These are phyloP conservation scores for Gisinianus flammeolus DNA, from an alignment of 2,888 invertebrate genomes.

Conservation along the genomic window DNA sequence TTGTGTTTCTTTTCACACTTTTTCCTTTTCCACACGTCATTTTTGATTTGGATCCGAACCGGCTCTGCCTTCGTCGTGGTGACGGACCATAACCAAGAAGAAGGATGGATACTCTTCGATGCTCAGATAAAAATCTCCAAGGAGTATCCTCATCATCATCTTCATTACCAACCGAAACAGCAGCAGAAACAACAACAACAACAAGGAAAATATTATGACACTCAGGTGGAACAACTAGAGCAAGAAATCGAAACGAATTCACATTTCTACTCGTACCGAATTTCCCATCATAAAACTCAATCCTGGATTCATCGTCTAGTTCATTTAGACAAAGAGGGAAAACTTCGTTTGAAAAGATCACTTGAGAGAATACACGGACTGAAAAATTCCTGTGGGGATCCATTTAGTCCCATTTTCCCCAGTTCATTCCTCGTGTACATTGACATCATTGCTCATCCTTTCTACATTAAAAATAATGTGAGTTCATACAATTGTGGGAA, in stretches of 20 bases:
- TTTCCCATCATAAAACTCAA: slow-evolving; percentile 58
- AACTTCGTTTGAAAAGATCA: slow-evolving; percentile 49
- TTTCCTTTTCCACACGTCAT: not conserved
- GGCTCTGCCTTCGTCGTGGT: slow-evolving; percentile 49
- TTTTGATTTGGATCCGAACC: slow-evolving; percentile 19
- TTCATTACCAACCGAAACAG: not conserved
- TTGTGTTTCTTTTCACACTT: not conserved
- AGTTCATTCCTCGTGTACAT: slow-evolving; percentile 56
- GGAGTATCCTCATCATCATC: slow-evolving; percentile 17
- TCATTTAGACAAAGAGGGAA: slow-evolving; percentile 53
- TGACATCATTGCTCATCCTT: slow-evolving; percentile 51
- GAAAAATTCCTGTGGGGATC: slow-evolving; percentile 18
- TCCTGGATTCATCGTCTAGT: slow-evolving; percentile 58
- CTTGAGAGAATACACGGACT: not conserved
- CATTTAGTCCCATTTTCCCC: slow-evolving; percentile 42
- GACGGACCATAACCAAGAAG: slow-evolving; percentile 53
- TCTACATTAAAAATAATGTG: slow-evolving; percentile 38
- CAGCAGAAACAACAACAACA: not conserved
- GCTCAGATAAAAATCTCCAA: slow-evolving; percentile 46
- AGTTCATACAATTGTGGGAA: slow-evolving; percentile 36
- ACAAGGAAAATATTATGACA: not conserved
- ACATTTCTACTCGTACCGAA: slow-evolving; percentile 49
- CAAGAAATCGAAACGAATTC: slow-evolving; percentile 3
- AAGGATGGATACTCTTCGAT: slow-evolving; percentile 57
- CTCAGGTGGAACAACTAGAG: not conserved